Evolutionary conservation across 2,888 invertebrate genomes (phyloP), one percentile per base, ranked within the genome.

Genomic region (Pycnomerus fuliginosus): DNA sequence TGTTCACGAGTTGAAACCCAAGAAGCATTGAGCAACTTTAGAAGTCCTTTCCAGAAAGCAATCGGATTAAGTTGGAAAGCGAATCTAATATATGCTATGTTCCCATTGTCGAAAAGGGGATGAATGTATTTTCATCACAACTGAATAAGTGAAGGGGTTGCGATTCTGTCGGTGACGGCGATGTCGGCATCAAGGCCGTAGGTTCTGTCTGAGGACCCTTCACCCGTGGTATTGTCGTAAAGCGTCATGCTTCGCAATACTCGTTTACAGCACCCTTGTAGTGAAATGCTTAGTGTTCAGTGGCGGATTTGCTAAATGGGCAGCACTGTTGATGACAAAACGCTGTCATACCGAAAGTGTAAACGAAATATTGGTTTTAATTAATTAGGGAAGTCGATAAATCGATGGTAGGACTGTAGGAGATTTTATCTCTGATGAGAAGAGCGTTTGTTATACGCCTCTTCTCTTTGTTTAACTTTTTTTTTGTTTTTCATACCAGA

Each of bases 131-230:
- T 16, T 29, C n/a, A n/a, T n/a, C n/a, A n/a, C n/a, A n/a, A n/a
- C 15, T 33, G 38, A 44, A 38, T 33, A 16, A 28, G 35, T 44
- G 39, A 39, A 44, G 46, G 42, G 46, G 41, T 41, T 24, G 35
- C 36, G 31, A 41, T 37, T 24, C 32, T 41, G 45, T 16, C 27
- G 38, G 38, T 46, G 46, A 46, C 31, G 40, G 45, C 37, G 37
- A 36, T 42, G 42, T 42, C 42, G 16, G 37, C 45, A 46, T 46
- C 45, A 46, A 46, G 46, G 46, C 42, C 46, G 44, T 35, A n/a
- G n/a, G 23, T 32, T 46, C 36, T 37, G 45, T 39, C 44, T 39
- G 24, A 48, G 48, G 30, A 43, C 48, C 48, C 48, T 48, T 43
- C 43, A 38, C 37, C 22, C 20, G 24, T n/a, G 46, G 46, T 24